These are phyloP conservation scores for Periphyllus acericola DNA, from an alignment of 2,888 invertebrate species.

Conservation along the genomic window DNA sequence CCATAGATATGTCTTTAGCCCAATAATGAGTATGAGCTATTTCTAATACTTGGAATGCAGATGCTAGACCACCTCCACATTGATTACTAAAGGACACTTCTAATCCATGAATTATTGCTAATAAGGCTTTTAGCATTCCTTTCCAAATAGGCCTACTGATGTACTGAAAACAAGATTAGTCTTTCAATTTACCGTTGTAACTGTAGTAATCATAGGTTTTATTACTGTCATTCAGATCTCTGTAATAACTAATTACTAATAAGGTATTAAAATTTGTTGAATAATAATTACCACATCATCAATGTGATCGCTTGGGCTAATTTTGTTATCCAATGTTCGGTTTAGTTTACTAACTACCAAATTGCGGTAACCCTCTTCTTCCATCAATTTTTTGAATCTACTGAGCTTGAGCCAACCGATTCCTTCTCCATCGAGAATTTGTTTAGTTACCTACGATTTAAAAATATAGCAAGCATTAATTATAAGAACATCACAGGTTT, in stretches of 20 bases:
- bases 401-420: slow-evolving; percentile 97
- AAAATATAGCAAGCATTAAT: neutral
- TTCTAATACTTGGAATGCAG: slow-evolving; percentile 95
- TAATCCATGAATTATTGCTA: slow-evolving; percentile 88
- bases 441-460: slow-evolving; percentile 75
- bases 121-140: slow-evolving; percentile 92
- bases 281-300: slow-evolving; percentile 89
- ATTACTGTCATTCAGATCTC: neutral
- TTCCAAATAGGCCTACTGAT: slow-evolving; percentile 93
- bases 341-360: slow-evolving; percentile 95
- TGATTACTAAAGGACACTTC: slow-evolving; percentile 93
- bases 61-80: slow-evolving; percentile 96
- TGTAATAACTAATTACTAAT: neutral
- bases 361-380: slow-evolving; percentile 97
- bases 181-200: neutral
- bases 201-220: neutral
- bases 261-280: slow-evolving; percentile 63
- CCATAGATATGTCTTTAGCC: slow-evolving; percentile 82
- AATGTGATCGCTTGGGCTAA: slow-evolving; percentile 94
- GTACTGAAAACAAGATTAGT: slow-evolving; percentile 72
- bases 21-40: slow-evolving; percentile 99
- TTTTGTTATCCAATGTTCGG: slow-evolving; percentile 89
- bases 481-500: too few relatives aligned
- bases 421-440: slow-evolving; percentile 90
- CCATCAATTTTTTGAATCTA: slow-evolving; percentile 93